Evolutionary conservation across 2,797 vertebrate species (phyloP), one percentile per base, ranked within the genome.

Genomic region (Neostethus bicornis): DNA sequence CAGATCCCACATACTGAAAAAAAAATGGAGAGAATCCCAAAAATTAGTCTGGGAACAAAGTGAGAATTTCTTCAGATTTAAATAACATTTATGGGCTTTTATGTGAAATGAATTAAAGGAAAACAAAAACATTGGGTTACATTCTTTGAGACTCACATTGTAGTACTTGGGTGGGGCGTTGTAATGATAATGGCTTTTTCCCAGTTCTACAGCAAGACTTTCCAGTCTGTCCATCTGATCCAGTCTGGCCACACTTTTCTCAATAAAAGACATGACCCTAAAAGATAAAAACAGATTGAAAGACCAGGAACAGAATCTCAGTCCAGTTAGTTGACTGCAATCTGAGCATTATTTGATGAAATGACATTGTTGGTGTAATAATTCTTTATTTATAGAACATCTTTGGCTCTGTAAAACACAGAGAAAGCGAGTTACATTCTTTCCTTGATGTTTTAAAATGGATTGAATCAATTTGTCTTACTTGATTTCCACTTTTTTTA

Each of bases 251-350:
- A 93, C 92, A 1, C 87, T 92, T 73, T 93, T 93, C 85, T 93
- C 92, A n/a, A 93, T 93, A 50, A 93, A 93, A 13, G 92, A 93
- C 92, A 93, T 93, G 60, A 93, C 92, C 41, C 92, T 93, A 77
- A 59, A 56, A 79, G 38, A 64, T n/a, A 59, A 56, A 79, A 38
- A 64, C n/a, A 7, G 7, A 19, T 3, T 12, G 32, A 17, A 24
- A 10, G 11, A 6, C 9, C 11, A 31, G 14, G 7, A 19, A 46
- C 26, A 42, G 17, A 23, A 11, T 14, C 31, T 17, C 13, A 17
- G 37, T n/a, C n/a, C 37, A 28, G 65, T 25, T 13, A 37, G 62
- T 25, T 21, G 24, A 2, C 31, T 23, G 34, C 51, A 35, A 60
- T 52, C 28, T 52, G 20, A n/a, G n/a, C n/a, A n/a, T n/a, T n/a